phyloP scores from a whole-genome alignment of 2,113 vertebrate species.

The Salminus brasiliensis region DNA sequence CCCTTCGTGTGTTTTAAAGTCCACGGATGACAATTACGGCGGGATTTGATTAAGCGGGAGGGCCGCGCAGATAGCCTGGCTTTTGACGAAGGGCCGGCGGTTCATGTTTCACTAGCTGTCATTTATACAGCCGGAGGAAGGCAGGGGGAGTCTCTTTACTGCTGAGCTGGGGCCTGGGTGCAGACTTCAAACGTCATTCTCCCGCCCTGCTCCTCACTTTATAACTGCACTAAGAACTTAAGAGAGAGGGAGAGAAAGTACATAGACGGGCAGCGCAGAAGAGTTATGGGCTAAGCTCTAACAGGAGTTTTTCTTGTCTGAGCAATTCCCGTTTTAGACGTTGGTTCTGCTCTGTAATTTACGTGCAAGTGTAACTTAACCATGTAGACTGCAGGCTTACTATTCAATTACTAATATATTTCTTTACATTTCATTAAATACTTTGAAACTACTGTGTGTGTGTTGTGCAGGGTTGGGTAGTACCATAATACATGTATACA shows the following conservation, averaged over 20 bases:
- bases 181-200: conserved; percentile 77
- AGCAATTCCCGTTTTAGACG: background rate
- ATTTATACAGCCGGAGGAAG: conserved; percentile 71
- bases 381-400: too few species aligned
- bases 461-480: too few species aligned
- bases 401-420: too few species aligned
- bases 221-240: conserved; percentile 14
- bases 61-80: conserved; percentile 59
- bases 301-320: background rate
- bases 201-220: conserved; percentile 31
- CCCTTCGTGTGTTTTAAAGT: conserved; percentile 68
- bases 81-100: conserved; percentile 60
- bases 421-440: too few species aligned
- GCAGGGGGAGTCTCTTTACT: conserved; percentile 73
- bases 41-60: conserved; percentile 74
- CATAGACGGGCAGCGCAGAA: conserved; percentile 6
- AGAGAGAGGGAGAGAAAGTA: conserved; percentile 16
- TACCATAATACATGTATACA: too few species aligned
- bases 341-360: background rate
- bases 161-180: conserved; percentile 56
- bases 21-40: conserved; percentile 70
- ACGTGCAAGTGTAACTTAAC: too few species aligned
- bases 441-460: too few species aligned
- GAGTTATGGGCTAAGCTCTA: background rate
- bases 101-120: conserved; percentile 80